A percentile compares a stretch with the other conserved stretches of the same genome.
Evolutionary conservation across 2,113 vertebrate genomes (phyloP).

Genomic region (Etheostoma cragini): DNA sequence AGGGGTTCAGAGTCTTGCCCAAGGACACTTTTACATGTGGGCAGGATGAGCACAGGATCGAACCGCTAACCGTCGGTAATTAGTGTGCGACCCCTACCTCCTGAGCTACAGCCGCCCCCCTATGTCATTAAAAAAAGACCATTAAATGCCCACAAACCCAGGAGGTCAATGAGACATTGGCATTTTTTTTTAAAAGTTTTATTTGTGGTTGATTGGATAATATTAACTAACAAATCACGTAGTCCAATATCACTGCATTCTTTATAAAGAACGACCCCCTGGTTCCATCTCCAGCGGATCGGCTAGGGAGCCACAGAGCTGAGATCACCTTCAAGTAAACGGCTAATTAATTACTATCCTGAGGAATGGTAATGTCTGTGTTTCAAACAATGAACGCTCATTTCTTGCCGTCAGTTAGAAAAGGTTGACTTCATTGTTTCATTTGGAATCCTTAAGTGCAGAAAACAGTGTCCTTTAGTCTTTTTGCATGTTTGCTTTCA

Average conservation of each 20-base stretch:
- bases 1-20: not conserved
- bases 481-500: not conserved
- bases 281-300: slow-evolving; percentile 11
- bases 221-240: slow-evolving; percentile 23
- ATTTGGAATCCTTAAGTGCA: not conserved
- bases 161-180: not conserved
- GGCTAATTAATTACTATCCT: slow-evolving; percentile 47
- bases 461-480: not conserved
- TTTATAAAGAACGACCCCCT: too few species aligned
- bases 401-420: not conserved
- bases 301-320: slow-evolving; percentile 24
- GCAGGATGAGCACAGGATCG: not conserved
- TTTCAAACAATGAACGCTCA: slow-evolving; percentile 17
- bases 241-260: not conserved
- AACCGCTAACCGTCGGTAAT: not conserved
- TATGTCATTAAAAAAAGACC: not conserved
- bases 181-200: not conserved
- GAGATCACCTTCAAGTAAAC: slow-evolving; percentile 56
- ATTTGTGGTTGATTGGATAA: not conserved
- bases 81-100: not conserved
- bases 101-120: not conserved
- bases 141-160: not conserved
- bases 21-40: not conserved
- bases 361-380: slow-evolving; percentile 10
- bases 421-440: slow-evolving; percentile 5